Conservation (phyloP, 2,888 invertebrate genomes). For the Harpalus rufipes region DNA sequence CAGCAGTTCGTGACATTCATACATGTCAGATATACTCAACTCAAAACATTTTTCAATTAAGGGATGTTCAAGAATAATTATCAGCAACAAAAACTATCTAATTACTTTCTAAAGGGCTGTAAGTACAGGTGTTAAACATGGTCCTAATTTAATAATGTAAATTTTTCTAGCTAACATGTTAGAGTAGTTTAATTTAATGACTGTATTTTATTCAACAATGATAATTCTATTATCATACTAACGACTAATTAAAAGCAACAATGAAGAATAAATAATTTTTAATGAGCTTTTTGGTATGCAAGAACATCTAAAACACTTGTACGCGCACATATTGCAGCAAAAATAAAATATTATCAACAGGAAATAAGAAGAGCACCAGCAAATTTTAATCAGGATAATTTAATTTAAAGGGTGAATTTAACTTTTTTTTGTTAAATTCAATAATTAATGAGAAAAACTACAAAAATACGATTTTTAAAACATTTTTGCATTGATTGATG, state of each 20-base stretch:
- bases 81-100: not conserved
- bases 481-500: too few species aligned
- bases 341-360: not conserved
- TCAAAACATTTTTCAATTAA: slow-evolving; percentile 7
- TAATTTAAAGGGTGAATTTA: too few species aligned
- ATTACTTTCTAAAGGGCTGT: not conserved
- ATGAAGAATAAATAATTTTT: slow-evolving; percentile 51
- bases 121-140: slow-evolving; percentile 18
- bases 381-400: not conserved
- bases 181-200: slow-evolving; percentile 28
- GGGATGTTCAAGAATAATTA: not conserved
- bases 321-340: slow-evolving; percentile 26
- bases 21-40: slow-evolving; percentile 8
- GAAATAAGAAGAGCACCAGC: not conserved
- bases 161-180: not conserved
- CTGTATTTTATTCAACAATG: slow-evolving; percentile 31
- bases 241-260: slow-evolving; percentile 41
- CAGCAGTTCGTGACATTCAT: slow-evolving; percentile 30
- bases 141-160: slow-evolving; percentile 17
- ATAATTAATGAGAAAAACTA: too few species aligned
- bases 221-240: slow-evolving; percentile 51
- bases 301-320: slow-evolving; percentile 40
- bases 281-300: slow-evolving; percentile 38
- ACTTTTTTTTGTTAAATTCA: too few species aligned
- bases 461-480: too few species aligned